Evolutionary conservation across 2,797 vertebrate species (phyloP).

Genomic region (Fringilla coelebs): DNA sequence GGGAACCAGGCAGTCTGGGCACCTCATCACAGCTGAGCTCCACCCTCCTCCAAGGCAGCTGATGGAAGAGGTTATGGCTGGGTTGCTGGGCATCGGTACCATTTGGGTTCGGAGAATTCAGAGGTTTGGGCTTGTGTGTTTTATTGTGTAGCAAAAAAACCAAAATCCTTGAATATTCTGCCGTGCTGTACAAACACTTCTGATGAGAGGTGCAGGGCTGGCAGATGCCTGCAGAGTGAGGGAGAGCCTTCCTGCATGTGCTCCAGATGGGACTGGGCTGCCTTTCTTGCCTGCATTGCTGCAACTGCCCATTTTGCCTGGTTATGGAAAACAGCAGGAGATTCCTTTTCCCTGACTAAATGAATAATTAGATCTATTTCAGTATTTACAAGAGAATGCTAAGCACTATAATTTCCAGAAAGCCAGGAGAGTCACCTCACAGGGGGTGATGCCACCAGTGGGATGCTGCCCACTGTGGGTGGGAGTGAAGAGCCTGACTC

Average conservation of each 20-base stretch:
- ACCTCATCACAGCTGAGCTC: not conserved
- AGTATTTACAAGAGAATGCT: not conserved
- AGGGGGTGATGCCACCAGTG: not conserved
- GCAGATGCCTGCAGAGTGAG: not conserved
- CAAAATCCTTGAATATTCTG: not conserved
- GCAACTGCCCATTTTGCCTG: not conserved
- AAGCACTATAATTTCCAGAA: not conserved
- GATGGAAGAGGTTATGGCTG: not conserved
- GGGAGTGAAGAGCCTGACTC: not conserved
- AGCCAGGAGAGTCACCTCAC: not conserved
- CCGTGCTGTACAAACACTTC: not conserved
- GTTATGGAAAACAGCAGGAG: not conserved
- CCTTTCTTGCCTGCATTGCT: not conserved
- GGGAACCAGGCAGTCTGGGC: not conserved
- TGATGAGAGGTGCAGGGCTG: not conserved
- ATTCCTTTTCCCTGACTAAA: not conserved
- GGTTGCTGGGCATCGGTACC: not conserved
- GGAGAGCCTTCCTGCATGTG: not conserved
- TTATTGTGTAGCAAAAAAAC: not conserved
- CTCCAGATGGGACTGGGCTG: not conserved
- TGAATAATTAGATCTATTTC: not conserved
- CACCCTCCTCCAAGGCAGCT: not conserved
- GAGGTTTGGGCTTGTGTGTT: not conserved
- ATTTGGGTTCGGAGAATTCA: not conserved
- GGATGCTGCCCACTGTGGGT: not conserved